Percentiles rank a stretch among this genome's conserved stretches.
Evolutionary conservation across 2,888 invertebrate genomes (phyloP).

Genomic region (Noctua comes): DNA sequence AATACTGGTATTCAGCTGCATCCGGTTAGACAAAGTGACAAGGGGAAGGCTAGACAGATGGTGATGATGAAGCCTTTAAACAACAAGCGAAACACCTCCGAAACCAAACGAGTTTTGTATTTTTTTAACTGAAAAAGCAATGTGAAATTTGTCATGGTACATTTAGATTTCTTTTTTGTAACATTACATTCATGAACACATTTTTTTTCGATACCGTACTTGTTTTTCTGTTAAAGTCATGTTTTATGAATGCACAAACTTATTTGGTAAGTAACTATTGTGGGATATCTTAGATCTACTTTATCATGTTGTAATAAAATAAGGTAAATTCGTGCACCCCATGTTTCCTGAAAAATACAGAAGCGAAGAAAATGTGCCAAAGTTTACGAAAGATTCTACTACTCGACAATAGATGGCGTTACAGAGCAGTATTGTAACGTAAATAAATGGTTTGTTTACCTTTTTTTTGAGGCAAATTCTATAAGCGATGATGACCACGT

Average conservation of each 20-base stretch:
- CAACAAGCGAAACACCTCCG: background rate
- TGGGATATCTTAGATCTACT: background rate
- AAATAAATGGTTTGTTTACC: constrained; percentile 4
- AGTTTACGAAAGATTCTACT: constrained; percentile 11
- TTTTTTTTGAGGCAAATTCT: constrained; percentile 27
- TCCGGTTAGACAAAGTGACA: too few species aligned
- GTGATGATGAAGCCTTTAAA: too few species aligned
- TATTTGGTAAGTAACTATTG: too few species aligned
- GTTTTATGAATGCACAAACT: too few species aligned
- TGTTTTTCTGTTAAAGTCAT: background rate
- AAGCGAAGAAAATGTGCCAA: background rate
- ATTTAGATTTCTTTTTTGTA: background rate
- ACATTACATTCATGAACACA: background rate
- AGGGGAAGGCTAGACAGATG: too few species aligned
- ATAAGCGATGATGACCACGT: background rate
- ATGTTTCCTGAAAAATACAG: background rate
- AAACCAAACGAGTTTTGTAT: background rate
- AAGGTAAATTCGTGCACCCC: background rate
- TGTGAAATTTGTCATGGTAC: background rate
- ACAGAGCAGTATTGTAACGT: background rate
- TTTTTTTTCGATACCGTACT: background rate
- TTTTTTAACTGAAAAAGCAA: background rate
- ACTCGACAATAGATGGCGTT: constrained; percentile 58
- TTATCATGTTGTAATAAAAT: background rate
- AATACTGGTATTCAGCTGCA: too few species aligned